Percentiles rank a stretch among this genome's conserved stretches.
Conservation (phyloP, 2,888 invertebrate species). For the Cosmia trapezina region DNA sequence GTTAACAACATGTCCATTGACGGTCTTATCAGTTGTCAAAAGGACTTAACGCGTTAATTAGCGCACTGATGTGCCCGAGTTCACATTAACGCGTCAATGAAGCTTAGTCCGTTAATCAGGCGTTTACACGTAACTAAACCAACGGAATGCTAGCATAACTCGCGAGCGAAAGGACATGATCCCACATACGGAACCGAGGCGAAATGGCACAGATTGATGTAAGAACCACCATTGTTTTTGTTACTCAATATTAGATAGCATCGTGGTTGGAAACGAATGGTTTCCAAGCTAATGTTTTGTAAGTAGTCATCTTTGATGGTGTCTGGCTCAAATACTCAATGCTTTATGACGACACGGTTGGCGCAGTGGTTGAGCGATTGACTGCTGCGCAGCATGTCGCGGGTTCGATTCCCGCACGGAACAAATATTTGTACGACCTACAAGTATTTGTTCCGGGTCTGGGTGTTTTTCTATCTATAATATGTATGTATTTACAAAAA, state of each 20-base stretch:
- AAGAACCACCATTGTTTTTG: constrained; percentile 41
- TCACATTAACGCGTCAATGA: constrained; percentile 17
- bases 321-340: background rate
- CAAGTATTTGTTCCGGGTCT: too few species aligned
- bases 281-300: constrained; percentile 15
- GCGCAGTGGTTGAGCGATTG: too few species aligned
- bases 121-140: too few species aligned
- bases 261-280: constrained; percentile 11
- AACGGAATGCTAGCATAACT: background rate
- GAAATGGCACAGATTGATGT: constrained; percentile 28
- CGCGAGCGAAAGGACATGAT: constrained; percentile 29
- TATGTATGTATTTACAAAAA: too few species aligned
- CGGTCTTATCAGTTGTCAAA: constrained; percentile 13
- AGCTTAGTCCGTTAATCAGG: too few species aligned
- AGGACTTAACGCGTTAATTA: background rate
- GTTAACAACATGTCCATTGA: background rate
- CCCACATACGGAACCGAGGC: constrained; percentile 46
- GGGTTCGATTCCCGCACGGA: too few species aligned
- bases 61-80: constrained; percentile 6
- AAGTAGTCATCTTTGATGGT: background rate
- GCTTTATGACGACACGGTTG: too few species aligned
- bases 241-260: constrained; percentile 34
- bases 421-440: too few species aligned
- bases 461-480: too few species aligned
- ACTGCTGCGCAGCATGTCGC: too few species aligned